Percentiles rank a stretch among this genome's conserved stretches.
Conservation (phyloP, 1,140 invertebrate genomes). For the Zaprionus ghesquierei region DNA sequence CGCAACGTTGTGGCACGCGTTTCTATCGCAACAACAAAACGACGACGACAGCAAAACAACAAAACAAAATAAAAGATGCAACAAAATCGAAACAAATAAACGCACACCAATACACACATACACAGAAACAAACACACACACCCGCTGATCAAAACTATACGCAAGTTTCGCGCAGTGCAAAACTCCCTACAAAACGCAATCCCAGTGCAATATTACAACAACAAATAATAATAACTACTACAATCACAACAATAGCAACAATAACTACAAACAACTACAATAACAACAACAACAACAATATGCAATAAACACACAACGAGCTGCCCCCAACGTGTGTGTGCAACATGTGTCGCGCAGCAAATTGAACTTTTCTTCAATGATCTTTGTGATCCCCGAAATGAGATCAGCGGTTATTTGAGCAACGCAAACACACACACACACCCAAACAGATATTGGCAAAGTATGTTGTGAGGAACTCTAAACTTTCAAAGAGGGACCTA, state of each 20-base stretch:
- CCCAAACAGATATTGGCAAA: neutral
- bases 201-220: slow-evolving; percentile 34
- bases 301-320: slow-evolving; percentile 28
- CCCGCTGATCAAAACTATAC: neutral
- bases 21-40: slow-evolving; percentile 68
- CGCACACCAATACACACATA: neutral
- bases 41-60: slow-evolving; percentile 12
- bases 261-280: neutral
- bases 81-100: neutral
- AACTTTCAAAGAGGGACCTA: too few species aligned
- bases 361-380: slow-evolving; percentile 34
- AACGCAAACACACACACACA: neutral
- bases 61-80: slow-evolving; percentile 5
- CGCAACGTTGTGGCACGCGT: slow-evolving; percentile 82
- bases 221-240: slow-evolving; percentile 10
- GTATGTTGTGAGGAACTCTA: neutral
- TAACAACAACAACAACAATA: slow-evolving; percentile 22
- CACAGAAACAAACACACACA: neutral
- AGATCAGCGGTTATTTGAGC: slow-evolving; percentile 18
- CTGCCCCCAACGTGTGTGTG: slow-evolving; percentile 48
- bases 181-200: neutral
- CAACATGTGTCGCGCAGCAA: slow-evolving; percentile 67
- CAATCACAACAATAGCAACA: neutral
- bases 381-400: slow-evolving; percentile 8
- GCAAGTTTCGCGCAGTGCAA: slow-evolving; percentile 1